Evolutionary conservation across 1,140 invertebrate species (phyloP).

Genomic region (Pteromalus puparum): DNA sequence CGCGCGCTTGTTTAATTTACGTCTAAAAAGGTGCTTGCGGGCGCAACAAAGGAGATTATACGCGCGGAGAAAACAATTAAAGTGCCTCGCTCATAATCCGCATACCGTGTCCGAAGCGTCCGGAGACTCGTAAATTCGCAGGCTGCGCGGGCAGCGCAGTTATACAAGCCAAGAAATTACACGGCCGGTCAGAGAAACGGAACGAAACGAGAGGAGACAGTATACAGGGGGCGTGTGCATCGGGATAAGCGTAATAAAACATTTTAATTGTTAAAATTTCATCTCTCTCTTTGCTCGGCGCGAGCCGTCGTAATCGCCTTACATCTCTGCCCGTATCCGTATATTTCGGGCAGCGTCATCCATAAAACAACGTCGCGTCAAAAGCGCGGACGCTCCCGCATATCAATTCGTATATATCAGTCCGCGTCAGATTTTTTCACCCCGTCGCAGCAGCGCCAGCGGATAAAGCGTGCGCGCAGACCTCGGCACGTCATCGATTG

Average conservation of each 20-base stretch:
- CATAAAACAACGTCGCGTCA: not conserved
- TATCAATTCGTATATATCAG: slow-evolving; percentile 13
- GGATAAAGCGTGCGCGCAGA: not conserved
- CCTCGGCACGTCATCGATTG: not conserved
- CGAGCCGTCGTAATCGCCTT: not conserved
- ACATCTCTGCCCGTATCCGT: not conserved
- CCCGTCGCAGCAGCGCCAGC: not conserved
- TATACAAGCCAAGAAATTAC: slow-evolving; percentile 5
- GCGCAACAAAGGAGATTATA: not conserved
- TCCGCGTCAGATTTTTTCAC: not conserved
- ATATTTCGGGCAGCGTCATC: not conserved
- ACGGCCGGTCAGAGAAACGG: slow-evolving; percentile 2
- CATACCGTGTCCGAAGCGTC: not conserved
- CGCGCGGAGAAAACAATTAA: not conserved
- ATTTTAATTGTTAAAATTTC: slow-evolving; percentile 20
- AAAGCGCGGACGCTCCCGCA: not conserved
- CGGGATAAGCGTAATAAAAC: not conserved
- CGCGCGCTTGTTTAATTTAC: not conserved
- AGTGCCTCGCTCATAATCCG: not conserved
- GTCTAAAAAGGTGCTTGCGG: not conserved
- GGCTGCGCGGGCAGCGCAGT: no score
- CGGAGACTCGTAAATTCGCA: not conserved
- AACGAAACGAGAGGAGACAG: slow-evolving; percentile 1
- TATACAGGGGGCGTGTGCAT: not conserved
- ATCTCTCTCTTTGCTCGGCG: not conserved